Evolutionary conservation across 2,113 vertebrate species (phyloP).

Genomic region (Thinocorus orbignyianus): DNA sequence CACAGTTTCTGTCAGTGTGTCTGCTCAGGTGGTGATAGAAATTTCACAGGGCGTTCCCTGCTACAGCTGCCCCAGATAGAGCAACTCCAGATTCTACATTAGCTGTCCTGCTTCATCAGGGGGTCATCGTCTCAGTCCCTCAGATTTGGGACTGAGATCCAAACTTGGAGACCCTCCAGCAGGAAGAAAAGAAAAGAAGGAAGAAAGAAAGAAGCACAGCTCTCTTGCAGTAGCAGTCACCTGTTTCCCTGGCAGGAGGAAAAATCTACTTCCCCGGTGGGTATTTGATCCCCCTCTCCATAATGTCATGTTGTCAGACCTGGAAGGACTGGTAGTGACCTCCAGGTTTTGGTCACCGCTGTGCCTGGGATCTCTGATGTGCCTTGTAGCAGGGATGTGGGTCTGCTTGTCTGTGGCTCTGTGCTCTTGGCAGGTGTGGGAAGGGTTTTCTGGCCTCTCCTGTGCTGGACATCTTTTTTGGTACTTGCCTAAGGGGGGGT

Average conservation of each 20-base stretch:
- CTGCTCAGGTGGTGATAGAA: neutral
- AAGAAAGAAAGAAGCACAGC: neutral
- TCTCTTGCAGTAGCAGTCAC: neutral
- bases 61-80: neutral
- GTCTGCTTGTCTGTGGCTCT: neutral
- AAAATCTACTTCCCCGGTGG: neutral
- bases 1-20: accelerated
- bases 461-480: neutral
- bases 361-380: neutral
- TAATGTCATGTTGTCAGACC: neutral
- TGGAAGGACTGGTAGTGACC: neutral
- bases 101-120: neutral
- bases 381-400: neutral
- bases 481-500: neutral
- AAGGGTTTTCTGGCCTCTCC: neutral
- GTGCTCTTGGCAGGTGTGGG: neutral
- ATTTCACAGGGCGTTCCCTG: neutral
- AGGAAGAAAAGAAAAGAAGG: neutral
- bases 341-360: neutral
- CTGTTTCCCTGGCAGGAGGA: neutral
- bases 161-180: neutral
- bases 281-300: neutral
- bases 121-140: too few relatives aligned
- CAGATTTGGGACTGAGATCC: neutral
- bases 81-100: neutral